Conservation (phyloP, 1,140 invertebrate species). For the Rhagoletis pomonella region DNA sequence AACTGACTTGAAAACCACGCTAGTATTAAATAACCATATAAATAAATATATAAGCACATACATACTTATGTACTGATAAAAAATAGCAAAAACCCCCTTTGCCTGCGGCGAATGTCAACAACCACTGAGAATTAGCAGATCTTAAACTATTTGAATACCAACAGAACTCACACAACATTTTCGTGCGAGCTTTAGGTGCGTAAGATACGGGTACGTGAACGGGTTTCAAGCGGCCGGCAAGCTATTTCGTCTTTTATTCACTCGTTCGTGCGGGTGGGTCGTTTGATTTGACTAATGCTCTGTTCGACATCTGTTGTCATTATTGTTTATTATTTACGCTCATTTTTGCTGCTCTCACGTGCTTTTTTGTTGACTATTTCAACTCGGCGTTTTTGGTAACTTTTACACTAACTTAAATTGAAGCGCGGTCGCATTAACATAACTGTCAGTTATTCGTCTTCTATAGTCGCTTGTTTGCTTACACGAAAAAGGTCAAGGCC, state of each 20-base stretch:
- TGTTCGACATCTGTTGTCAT: not conserved
- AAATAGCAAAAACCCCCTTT: not conserved
- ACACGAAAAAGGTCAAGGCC: constrained; percentile 26
- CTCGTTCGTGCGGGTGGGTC: not conserved
- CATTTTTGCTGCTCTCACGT: not conserved
- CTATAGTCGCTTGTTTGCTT: not conserved
- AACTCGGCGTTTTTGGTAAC: not conserved
- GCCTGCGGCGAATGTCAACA: constrained; percentile 8
- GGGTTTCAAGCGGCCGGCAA: not conserved
- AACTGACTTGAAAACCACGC: not conserved
- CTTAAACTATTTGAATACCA: not conserved
- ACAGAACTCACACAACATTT: not conserved
- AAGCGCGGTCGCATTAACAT: not conserved
- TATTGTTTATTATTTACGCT: constrained; percentile 16
- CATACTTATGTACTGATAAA: not conserved
- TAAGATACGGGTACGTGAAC: not conserved
- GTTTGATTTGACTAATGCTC: constrained; percentile 10
- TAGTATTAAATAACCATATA: not conserved
- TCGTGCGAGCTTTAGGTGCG: constrained; percentile 11
- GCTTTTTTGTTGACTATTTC: not conserved
- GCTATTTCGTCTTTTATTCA: not conserved
- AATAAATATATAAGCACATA: not conserved
- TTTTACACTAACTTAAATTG: not conserved
- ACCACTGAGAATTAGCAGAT: not conserved
- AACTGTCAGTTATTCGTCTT: not conserved